These are phyloP conservation scores for Sphaerophoria rueppellii DNA, from an alignment of 2,888 invertebrate species.

Conservation along the genomic window DNA sequence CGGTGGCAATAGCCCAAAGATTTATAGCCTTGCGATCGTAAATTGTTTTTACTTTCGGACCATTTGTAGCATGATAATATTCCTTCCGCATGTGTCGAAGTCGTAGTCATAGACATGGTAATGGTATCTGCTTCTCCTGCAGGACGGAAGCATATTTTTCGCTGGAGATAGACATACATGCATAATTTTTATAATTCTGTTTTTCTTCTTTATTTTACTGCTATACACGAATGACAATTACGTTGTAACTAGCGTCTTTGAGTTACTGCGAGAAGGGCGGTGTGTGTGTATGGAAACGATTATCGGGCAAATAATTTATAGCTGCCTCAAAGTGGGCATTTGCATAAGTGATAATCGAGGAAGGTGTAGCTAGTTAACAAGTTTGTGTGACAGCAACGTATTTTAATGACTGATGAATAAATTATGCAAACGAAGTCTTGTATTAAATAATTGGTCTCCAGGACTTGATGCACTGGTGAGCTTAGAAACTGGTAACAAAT, in stretches of 20 bases:
- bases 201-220: constrained; percentile 12
- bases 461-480: no score
- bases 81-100: constrained; percentile 28
- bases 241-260: constrained; percentile 11
- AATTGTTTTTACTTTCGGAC: constrained; percentile 66
- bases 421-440: no score
- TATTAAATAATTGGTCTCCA: no score
- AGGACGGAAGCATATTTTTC: constrained; percentile 58
- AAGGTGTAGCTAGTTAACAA: no score
- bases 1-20: constrained; percentile 51
- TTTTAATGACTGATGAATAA: no score
- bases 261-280: background rate
- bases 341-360: no score
- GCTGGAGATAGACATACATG: constrained; percentile 19
- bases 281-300: no score
- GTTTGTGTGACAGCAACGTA: no score
- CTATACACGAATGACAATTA: constrained; percentile 32
- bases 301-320: no score
- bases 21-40: constrained; percentile 64
- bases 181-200: constrained; percentile 34
- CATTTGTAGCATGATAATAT: constrained; percentile 43
- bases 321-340: no score
- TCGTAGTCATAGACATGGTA: background rate
- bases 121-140: constrained; percentile 33
- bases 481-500: no score